Conservation (phyloP, 2,797 vertebrate genomes). For the Otolemur crassicaudatus region DNA sequence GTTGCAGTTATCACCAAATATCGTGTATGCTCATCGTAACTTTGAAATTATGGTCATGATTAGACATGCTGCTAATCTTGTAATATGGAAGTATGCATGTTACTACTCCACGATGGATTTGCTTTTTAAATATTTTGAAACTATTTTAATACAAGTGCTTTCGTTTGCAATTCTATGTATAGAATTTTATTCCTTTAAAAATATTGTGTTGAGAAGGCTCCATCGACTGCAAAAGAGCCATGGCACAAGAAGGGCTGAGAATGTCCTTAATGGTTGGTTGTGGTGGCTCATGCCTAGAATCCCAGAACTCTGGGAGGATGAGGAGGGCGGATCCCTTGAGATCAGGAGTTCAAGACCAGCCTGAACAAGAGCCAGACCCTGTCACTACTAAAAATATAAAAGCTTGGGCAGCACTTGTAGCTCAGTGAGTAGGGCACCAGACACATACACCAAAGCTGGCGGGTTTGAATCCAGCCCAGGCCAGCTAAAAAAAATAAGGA, state of each 20-base stretch:
- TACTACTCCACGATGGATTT: constrained; percentile 33
- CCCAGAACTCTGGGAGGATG: too few relatives aligned
- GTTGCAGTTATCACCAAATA: not conserved
- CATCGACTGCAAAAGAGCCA: not conserved
- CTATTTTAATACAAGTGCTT: constrained; percentile 28
- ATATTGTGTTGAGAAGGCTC: not conserved
- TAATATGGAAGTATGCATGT: constrained; percentile 29
- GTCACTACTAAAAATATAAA: too few relatives aligned
- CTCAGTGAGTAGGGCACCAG: too few relatives aligned
- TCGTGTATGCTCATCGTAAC: not conserved
- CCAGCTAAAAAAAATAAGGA: too few relatives aligned
- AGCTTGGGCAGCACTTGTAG: too few relatives aligned
- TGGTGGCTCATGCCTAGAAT: too few relatives aligned
- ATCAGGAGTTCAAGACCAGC: too few relatives aligned
- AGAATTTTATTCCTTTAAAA: constrained; percentile 30
- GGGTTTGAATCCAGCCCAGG: too few relatives aligned
- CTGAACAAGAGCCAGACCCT: too few relatives aligned
- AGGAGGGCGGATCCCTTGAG: too few relatives aligned
- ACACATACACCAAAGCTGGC: too few relatives aligned
- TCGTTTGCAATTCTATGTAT: not conserved
- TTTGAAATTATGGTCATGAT: constrained; percentile 23
- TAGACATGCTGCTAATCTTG: not conserved
- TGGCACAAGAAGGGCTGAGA: not conserved
- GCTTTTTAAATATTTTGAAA: constrained; percentile 63
- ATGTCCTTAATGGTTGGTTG: not conserved